Percentiles rank a stretch among this genome's conserved stretches.
Conservation (phyloP, 2,797 vertebrate species). For the Smutsia gigantea region DNA sequence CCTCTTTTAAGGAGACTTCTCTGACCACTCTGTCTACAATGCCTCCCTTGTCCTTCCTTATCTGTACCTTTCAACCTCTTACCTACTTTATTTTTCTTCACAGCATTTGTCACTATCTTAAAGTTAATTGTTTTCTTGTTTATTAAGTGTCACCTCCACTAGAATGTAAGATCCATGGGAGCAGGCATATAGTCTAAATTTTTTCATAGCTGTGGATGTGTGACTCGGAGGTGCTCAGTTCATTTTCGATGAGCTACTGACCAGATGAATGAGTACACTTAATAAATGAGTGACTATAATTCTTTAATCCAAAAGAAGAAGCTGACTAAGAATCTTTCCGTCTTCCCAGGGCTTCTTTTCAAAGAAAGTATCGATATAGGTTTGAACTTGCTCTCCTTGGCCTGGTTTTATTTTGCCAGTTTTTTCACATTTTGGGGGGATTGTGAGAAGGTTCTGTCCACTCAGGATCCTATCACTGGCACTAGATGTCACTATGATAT, state of each 20-base stretch:
- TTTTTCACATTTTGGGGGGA: neutral
- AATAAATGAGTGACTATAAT: neutral
- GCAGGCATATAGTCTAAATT: neutral
- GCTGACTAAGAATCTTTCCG: neutral
- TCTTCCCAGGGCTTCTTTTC: neutral
- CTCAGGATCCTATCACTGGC: neutral
- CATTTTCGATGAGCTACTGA: neutral
- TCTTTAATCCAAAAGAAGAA: neutral
- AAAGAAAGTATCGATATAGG: neutral
- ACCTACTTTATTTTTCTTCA: neutral
- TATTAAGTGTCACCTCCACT: neutral
- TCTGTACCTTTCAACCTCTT: neutral
- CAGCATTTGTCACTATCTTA: neutral
- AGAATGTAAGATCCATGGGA: neutral
- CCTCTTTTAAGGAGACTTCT: neutral
- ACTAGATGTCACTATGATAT: neutral
- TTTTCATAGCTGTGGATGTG: neutral
- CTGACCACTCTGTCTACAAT: neutral
- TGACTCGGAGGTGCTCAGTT: neutral
- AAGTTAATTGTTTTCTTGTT: neutral
- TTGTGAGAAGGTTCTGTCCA: neutral
- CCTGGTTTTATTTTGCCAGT: neutral
- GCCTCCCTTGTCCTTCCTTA: neutral
- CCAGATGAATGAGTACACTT: neutral
- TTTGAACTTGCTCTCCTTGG: neutral